Evolutionary conservation across 2,113 vertebrate species (phyloP), one percentile per base, ranked within the genome.

Genomic region (Odobenus rosmarus): DNA sequence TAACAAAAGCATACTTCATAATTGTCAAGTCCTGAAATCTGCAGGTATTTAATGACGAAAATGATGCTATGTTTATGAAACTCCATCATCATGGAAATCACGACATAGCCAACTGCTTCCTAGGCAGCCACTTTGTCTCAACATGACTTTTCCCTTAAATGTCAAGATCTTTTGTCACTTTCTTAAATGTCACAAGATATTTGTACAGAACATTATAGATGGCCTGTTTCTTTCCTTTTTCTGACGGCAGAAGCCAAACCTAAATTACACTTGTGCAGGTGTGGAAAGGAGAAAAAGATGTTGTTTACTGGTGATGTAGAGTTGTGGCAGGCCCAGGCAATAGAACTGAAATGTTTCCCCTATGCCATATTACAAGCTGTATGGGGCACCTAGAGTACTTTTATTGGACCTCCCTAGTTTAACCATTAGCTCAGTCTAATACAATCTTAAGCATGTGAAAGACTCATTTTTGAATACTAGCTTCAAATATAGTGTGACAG

Each of bases 151-250:
- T 92, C 69, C 33, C 87, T 74, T 49, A 67, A 83, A 92, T 42
- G 33, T 49, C 72, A 90, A 83, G 61, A 55, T 62, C 15, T 90
- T 96, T 77, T 80, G 18, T 69, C 13, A 36, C 19, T 21, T 69
- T 69, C 67, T 69, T 69, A 69, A 69, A 69, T 69, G 67, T 19
- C n/a, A 69, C 67, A 69, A 69, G 33, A 69, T 69, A 33, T 69
- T 89, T 28, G 19, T 67, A 26, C 28, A 28, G 28, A 96, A 13
- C 61, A 57, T 53, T 94, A 15, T 16, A 88, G 33, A 26, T 84
- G 61, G 14, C 42, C 42, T 88, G 59, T 71, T 81, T 95, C 39
- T 96, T 95, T 95, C 46, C 26, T 92, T 90, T 94, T 86, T 4
- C 23, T 84, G 28, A 10, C 21, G 28, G 24, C 62, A 59, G 53